Base-by-base conservation (phyloP, 2,888 invertebrate species). In the Nemotelus nigrinus region DNA sequence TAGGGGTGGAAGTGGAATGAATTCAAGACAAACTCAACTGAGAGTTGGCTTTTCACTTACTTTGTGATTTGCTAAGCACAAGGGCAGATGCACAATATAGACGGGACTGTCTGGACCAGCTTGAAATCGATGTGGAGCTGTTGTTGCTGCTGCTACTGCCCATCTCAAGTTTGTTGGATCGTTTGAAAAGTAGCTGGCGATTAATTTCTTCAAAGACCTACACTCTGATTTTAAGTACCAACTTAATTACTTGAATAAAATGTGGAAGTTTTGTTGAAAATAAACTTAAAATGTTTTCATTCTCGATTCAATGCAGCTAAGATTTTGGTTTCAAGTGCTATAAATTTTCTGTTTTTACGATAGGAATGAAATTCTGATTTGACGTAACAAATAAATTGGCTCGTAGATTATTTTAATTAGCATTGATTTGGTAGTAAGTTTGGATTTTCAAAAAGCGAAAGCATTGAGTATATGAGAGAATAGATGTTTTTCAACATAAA, bases 161-260 rank as follows among this genome's bases (percentile, higher is more conserved):
- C n/a, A 55, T 8, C 63, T 72, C 6, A 25, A 67, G 7, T 5
- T 25, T 60, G 60, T 47, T 60, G 39, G 60, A 47, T 48, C n/a
- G n/a, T 72, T 72, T 57, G 74, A 79, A 79, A 78, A 79, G 75
- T 78, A 65, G 75, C 55, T 74, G 55, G 77, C 79, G 78, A 80
- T 80, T 80, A 78, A 80, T 80, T 80, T 80, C 78, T 76, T 76
- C 60, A 74, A 53, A 78, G 77, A 78, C 77, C 77, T 71, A 58
- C 71, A 74, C 77, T 78, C 78, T 80, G 79, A 80, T 80, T 80
- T 77, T 78, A 77, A 78, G 78, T 77, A 77, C 75, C 63, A 43
- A 57, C 76, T 80, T 80, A 80, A 80, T 80, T 80, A 78, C 78
- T 78, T 53, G 78, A 75, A 80, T 74, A 74, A 74, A 74, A 74